These are phyloP conservation scores for Loxodonta africana DNA, from an alignment of 2,113 vertebrate genomes.

Conservation along the genomic window DNA sequence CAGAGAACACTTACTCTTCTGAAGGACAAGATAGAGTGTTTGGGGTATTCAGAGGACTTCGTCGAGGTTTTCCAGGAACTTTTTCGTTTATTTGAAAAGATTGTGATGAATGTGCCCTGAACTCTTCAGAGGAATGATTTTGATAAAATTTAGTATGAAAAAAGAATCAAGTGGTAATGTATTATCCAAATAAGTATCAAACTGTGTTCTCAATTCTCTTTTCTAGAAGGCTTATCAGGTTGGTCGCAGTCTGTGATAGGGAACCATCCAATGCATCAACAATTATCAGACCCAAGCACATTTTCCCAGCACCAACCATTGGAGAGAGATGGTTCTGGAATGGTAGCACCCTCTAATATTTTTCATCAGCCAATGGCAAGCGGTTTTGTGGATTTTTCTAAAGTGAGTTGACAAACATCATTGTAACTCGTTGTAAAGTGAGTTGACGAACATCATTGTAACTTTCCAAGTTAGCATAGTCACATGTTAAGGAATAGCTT, in stretches of 20 bases:
- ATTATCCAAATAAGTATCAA: conserved; percentile 72
- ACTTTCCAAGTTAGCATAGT: conserved; percentile 47
- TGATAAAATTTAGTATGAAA: conserved; percentile 66
- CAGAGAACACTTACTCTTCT: conserved; percentile 54
- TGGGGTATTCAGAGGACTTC: background rate
- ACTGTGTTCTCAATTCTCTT: conserved; percentile 72
- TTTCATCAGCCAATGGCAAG: conserved; percentile 98
- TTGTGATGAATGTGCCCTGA: conserved; percentile 14
- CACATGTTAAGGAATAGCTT: conserved; percentile 66
- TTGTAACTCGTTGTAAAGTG: conserved; percentile 90
- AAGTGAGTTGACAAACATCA: conserved; percentile 89
- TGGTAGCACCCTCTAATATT: conserved; percentile 97
- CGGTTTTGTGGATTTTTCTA: conserved; percentile 98
- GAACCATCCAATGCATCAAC: conserved; percentile 97
- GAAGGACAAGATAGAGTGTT: conserved; percentile 33
- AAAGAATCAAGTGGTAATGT: conserved; percentile 60
- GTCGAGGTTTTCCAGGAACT: conserved; percentile 40
- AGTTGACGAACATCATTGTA: conserved; percentile 75
- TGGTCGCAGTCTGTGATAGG: conserved; percentile 99
- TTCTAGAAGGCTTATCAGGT: conserved; percentile 96
- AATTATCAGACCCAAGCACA: conserved; percentile 95
- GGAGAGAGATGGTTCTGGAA: conserved; percentile 99
- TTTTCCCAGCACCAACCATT: conserved; percentile 99
- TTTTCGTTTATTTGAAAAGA: background rate
- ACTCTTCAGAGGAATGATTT: conserved; percentile 46